These are phyloP conservation scores for Bicyclus anynana DNA, from an alignment of 1,140 invertebrate genomes.

Conservation along the genomic window DNA sequence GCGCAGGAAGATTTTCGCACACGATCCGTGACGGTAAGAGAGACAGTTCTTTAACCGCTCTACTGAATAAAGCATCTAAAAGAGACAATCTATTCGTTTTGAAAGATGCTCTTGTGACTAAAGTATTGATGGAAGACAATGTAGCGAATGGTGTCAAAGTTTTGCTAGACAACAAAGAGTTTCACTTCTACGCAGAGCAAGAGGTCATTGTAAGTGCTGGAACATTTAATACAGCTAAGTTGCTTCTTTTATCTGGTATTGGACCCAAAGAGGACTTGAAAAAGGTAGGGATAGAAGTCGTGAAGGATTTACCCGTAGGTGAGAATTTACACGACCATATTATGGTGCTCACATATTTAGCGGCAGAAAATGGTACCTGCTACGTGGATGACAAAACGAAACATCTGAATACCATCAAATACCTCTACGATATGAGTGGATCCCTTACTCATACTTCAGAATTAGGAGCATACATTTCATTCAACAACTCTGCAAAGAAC, in stretches of 20 bases:
- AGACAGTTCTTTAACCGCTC: conserved; percentile 45
- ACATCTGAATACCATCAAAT: conserved; percentile 46
- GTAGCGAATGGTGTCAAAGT: conserved; percentile 58
- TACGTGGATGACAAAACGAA: conserved; percentile 9
- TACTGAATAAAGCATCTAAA: conserved; percentile 73
- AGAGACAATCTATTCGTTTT: conserved; percentile 83
- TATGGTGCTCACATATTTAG: conserved; percentile 78
- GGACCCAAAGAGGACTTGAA: conserved; percentile 62
- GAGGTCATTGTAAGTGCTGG: conserved; percentile 79
- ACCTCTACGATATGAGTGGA: conserved; percentile 51
- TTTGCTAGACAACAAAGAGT: conserved; percentile 36
- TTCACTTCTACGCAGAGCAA: conserved; percentile 54
- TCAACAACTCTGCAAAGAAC: conserved; percentile 25
- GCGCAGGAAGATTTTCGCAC: conserved; percentile 56
- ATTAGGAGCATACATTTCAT: conserved; percentile 46
- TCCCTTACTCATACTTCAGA: conserved; percentile 33
- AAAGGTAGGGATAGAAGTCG: conserved; percentile 67
- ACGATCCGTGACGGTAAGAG: conserved; percentile 52
- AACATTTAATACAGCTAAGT: conserved; percentile 77
- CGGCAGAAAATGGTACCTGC: conserved; percentile 53
- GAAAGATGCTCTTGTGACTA: conserved; percentile 78
- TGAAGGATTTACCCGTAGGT: conserved; percentile 83
- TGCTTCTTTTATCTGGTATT: conserved; percentile 68
- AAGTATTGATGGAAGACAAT: conserved; percentile 56
- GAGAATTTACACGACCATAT: conserved; percentile 85